These are phyloP conservation scores for Calameuta pallipes DNA, from an alignment of 2,888 invertebrate species.

Conservation along the genomic window DNA sequence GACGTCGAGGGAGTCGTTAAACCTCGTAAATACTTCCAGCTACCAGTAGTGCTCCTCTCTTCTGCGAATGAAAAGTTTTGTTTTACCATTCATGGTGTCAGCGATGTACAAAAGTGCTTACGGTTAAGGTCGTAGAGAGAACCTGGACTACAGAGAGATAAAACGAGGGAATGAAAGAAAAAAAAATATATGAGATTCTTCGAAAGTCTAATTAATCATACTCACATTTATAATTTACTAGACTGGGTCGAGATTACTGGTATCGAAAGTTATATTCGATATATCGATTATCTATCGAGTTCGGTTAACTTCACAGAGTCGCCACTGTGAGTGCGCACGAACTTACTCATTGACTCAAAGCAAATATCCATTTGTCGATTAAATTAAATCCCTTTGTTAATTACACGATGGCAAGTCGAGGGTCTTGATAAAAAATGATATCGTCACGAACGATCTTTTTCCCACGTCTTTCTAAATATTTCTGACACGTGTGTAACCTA, in stretches of 20 bases:
- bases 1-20: conserved; percentile 6
- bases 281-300: not conserved
- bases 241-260: not conserved
- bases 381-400: not conserved
- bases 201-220: not conserved
- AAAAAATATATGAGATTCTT: conserved; percentile 5
- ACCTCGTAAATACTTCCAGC: not conserved
- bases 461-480: not conserved
- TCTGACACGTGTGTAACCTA: not conserved
- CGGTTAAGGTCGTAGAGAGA: not conserved
- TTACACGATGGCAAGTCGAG: not conserved
- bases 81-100: conserved; percentile 14
- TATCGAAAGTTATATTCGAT: not conserved
- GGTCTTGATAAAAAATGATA: not conserved
- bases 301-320: not conserved
- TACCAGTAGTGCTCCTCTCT: not conserved
- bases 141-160: not conserved
- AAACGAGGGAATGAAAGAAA: not conserved
- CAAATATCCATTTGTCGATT: not conserved
- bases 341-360: not conserved
- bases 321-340: not conserved
- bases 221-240: not conserved
- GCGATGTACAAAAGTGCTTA: conserved; percentile 3
- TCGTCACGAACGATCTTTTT: not conserved
- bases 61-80: conserved; percentile 1